These are phyloP conservation scores for Scomber japonicus DNA, from an alignment of 2,113 vertebrate genomes.

Conservation along the genomic window DNA sequence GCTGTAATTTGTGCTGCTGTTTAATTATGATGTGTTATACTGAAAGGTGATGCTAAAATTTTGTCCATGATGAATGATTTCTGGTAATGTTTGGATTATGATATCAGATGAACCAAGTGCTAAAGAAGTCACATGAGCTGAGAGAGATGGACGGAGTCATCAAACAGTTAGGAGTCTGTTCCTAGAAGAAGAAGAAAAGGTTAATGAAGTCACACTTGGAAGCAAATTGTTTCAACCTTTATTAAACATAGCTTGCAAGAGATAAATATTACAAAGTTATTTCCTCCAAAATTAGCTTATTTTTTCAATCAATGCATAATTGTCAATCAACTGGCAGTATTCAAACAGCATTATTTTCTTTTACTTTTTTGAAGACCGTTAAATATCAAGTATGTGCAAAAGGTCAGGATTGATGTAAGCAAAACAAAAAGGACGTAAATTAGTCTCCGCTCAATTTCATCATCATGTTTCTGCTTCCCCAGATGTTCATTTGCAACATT, in stretches of 20 bases:
- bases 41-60: no score
- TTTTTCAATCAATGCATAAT: constrained; percentile 93
- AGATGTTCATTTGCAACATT: constrained; percentile 69
- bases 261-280: constrained; percentile 99
- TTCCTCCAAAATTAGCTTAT: constrained; percentile 97
- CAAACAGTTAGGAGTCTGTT: no score
- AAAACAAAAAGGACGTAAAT: constrained; percentile 76
- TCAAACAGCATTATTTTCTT: constrained; percentile 91
- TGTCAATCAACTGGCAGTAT: constrained; percentile 91
- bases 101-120: no score
- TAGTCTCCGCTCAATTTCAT: constrained; percentile 70
- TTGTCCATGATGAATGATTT: no score
- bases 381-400: constrained; percentile 94
- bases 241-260: constrained; percentile 99
- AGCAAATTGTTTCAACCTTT: constrained; percentile 98
- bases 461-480: constrained; percentile 59
- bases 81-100: no score
- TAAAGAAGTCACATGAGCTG: no score
- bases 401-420: constrained; percentile 87
- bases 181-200: neutral
- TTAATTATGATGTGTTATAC: no score
- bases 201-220: constrained; percentile 73
- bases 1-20: no score
- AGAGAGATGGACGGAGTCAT: no score
- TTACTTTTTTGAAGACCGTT: constrained; percentile 91